Conservation (phyloP, 2,888 invertebrate species). For the Nudaria mundana region DNA sequence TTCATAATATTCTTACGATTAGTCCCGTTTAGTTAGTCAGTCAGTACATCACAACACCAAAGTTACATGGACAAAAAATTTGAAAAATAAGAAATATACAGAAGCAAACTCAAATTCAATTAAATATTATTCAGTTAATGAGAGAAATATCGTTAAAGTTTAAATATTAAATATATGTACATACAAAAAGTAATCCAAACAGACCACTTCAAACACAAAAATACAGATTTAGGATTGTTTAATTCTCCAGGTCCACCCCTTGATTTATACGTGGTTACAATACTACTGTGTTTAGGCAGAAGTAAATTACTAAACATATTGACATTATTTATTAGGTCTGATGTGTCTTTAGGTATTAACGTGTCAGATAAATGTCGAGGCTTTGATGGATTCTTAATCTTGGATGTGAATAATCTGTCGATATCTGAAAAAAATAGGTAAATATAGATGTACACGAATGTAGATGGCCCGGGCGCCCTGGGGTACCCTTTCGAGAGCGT, state of each 20-base stretch:
- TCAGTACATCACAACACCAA: too few relatives aligned
- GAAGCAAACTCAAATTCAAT: too few relatives aligned
- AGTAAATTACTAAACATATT: slow-evolving; percentile 19
- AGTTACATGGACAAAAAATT: too few relatives aligned
- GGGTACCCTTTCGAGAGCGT: too few relatives aligned
- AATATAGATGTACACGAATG: too few relatives aligned
- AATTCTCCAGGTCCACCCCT: background rate
- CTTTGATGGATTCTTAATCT: slow-evolving; percentile 9
- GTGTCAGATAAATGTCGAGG: slow-evolving; percentile 4
- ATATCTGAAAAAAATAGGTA: background rate
- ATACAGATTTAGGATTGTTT: slow-evolving; percentile 9
- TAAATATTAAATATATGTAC: slow-evolving; percentile 2
- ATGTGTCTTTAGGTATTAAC: slow-evolving; percentile 5
- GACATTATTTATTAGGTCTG: slow-evolving; percentile 1
- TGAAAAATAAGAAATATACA: too few relatives aligned
- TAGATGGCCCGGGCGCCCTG: too few relatives aligned
- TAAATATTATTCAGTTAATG: too few relatives aligned
- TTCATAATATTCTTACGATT: too few relatives aligned
- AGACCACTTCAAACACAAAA: slow-evolving; percentile 16
- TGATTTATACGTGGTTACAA: slow-evolving; percentile 5
- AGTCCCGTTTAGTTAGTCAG: too few relatives aligned
- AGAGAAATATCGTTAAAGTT: too few relatives aligned
- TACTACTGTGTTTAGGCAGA: slow-evolving; percentile 5
- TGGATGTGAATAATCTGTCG: background rate
- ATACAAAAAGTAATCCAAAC: slow-evolving; percentile 20